phyloP scores from a whole-genome alignment of 2,888 invertebrate species.

The Gisinianus flammeolus region DNA sequence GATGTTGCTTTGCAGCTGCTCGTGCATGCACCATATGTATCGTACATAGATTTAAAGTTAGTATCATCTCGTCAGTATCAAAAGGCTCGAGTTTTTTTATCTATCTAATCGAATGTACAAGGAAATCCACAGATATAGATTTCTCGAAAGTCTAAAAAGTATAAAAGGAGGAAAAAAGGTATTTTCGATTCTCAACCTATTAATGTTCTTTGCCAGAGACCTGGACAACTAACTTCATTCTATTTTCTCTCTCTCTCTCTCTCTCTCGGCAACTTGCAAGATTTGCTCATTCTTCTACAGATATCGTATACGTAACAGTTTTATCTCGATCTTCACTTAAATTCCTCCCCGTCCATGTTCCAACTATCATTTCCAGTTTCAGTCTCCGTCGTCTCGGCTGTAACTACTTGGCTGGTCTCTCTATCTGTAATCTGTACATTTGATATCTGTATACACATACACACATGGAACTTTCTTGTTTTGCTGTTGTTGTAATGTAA shows the following conservation, averaged over 20 bases:
- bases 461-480: not conserved
- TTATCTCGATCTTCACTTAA: slow-evolving; percentile 16
- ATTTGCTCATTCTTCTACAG: too few species aligned
- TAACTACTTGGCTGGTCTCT: not conserved
- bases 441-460: too few species aligned
- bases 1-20: too few species aligned
- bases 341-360: not conserved
- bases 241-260: not conserved
- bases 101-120: too few species aligned
- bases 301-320: too few species aligned
- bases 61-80: too few species aligned
- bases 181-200: slow-evolving; percentile 3
- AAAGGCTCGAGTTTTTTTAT: too few species aligned
- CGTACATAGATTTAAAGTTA: too few species aligned
- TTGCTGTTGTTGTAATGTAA: not conserved
- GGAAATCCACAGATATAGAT: too few species aligned
- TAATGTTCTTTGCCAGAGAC: not conserved
- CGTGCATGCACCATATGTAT: too few species aligned
- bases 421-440: not conserved
- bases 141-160: too few species aligned
- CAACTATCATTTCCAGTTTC: not conserved
- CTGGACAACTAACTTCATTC: not conserved
- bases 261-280: too few species aligned
- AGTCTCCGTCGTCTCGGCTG: not conserved
- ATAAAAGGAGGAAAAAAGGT: not conserved